Evolutionary conservation across 1,140 invertebrate species (phyloP).

Genomic region (Teleopsis dalmanni): DNA sequence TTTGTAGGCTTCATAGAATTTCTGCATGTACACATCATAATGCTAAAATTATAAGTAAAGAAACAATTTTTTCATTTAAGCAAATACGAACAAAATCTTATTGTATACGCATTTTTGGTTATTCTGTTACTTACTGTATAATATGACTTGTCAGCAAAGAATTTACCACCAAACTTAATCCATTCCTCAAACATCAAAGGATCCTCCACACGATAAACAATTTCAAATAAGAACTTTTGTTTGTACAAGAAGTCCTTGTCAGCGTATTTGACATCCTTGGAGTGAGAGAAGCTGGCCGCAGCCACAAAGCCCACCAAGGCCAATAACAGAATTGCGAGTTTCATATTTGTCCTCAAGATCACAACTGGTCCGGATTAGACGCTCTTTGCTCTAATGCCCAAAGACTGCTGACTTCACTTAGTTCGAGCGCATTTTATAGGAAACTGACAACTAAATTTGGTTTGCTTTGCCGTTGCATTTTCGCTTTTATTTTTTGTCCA

Average conservation of each 20-base stretch:
- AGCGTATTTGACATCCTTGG: conserved; percentile 22
- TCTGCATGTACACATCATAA: conserved; percentile 25
- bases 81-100: neutral
- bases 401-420: no score
- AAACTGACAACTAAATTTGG: no score
- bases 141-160: conserved; percentile 22
- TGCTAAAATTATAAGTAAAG: conserved; percentile 18
- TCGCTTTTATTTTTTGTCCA: no score
- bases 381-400: no score
- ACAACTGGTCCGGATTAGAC: no score
- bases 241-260: conserved; percentile 44
- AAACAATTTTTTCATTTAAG: neutral
- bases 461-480: no score
- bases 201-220: conserved; percentile 53
- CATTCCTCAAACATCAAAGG: conserved; percentile 40
- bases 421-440: no score
- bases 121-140: conserved; percentile 26
- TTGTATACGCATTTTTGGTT: neutral
- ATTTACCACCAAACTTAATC: conserved; percentile 24
- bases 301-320: conserved; percentile 31
- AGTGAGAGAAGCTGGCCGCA: conserved; percentile 21
- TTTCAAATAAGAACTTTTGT: conserved; percentile 54
- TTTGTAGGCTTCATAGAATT: conserved; percentile 16
- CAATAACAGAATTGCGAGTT: conserved; percentile 25
- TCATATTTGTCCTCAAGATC: no score